Base-by-base conservation (phyloP, 2,888 invertebrate genomes). In the Dolomedes plantarius region DNA sequence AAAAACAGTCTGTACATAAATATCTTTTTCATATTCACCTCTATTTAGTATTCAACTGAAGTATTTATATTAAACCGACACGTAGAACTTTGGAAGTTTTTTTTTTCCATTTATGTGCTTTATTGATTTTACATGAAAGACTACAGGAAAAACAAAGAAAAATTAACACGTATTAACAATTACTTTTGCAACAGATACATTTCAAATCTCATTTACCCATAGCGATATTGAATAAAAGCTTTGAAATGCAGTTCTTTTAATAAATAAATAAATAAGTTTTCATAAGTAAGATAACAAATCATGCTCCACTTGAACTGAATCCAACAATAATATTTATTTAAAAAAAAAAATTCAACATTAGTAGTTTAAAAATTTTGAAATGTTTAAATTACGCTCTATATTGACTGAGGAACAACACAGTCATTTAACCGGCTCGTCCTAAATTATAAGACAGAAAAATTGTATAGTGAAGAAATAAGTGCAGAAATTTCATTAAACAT, bases 1-100 rank as follows among this genome's bases (percentile, higher is more conserved):
- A 13, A 41, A 28, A 41, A 65, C 29, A 65, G 2, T 41, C 41
- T 69, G 41, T 69, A 69, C 69, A 69, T 69, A 69, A 69, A 69
- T 69, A 69, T n/a, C 11, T 68, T 31, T n/a, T 39, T 69, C 23
- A 41, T 41, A 41, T 41, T 41, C 16, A 36, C 2, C 11, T 46
- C 1, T 23, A 56, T 56, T 56, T 19, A 56, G 23, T 5, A 2
- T 1, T 2, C 56, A 56, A 56, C 11, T 56, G 19, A 23, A 56
- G 5, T 56, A 5, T 2, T 23, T 56, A 16, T 23, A 5, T 23
- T 56, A 23, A 7, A 36, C 16, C 46, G 6, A 46, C 23, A 5
- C 3, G 7, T 56, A 56, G 56, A 56, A 23, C 16, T 19, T 16
- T 1, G 19, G 11, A 23, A 56, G n/a, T n/a, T n/a, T n/a, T n/a